These are phyloP conservation scores for Tachuris rubrigastra DNA, from an alignment of 2,113 vertebrate species.

Conservation along the genomic window DNA sequence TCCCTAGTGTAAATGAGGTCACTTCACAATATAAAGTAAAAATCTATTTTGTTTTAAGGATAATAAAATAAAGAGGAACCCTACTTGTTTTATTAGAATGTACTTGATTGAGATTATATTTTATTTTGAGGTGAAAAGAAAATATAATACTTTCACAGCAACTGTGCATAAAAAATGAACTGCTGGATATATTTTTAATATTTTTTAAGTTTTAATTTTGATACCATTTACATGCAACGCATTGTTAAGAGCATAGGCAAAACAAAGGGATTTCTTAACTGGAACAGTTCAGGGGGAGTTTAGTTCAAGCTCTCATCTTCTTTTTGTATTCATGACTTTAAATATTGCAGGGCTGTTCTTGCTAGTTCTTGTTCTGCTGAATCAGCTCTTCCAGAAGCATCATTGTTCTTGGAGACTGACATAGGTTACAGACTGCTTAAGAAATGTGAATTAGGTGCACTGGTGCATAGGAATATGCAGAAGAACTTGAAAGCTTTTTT, in stretches of 20 bases:
- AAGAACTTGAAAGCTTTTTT: background rate
- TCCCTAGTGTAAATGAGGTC: background rate
- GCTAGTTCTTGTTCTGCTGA: slow-evolving; percentile 2
- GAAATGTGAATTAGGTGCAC: slow-evolving; percentile 17
- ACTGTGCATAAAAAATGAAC: background rate
- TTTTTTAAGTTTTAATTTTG: background rate
- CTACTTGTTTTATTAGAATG: background rate
- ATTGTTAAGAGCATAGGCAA: background rate
- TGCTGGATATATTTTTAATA: background rate
- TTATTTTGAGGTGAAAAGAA: background rate
- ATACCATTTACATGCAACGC: background rate
- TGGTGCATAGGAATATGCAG: slow-evolving; percentile 9
- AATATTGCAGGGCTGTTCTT: background rate
- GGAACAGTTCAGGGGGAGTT: background rate
- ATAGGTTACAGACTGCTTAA: slow-evolving; percentile 23
- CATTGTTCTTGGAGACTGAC: slow-evolving; percentile 32
- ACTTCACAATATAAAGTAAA: background rate
- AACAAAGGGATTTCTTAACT: background rate
- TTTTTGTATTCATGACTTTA: slow-evolving; percentile 12
- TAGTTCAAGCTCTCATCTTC: background rate
- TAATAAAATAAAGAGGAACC: background rate
- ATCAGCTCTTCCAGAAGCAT: slow-evolving; percentile 16
- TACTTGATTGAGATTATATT: background rate
- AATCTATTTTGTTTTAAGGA: background rate
- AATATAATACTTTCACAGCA: background rate